These are phyloP conservation scores for Ceratosolen solmsi DNA, from an alignment of 1,140 invertebrate genomes.

Conservation along the genomic window DNA sequence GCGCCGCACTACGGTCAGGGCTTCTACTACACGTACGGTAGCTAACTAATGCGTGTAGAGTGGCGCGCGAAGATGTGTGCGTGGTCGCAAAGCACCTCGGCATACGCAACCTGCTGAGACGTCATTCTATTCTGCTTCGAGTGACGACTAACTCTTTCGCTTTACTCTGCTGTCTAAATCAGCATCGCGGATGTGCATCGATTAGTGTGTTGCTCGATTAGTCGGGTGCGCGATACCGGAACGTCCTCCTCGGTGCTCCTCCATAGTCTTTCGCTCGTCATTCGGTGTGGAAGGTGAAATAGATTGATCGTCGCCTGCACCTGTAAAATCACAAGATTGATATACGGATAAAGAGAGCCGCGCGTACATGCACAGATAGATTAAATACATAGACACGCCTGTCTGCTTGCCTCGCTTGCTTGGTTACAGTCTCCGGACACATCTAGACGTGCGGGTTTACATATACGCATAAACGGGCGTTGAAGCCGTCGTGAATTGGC, in stretches of 20 bases:
- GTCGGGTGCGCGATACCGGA: neutral
- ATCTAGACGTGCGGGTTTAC: too few species aligned
- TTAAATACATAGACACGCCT: too few species aligned
- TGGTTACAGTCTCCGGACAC: too few species aligned
- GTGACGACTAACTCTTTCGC: neutral
- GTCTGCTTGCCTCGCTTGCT: too few species aligned
- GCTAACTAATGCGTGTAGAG: neutral
- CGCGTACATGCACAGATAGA: too few species aligned
- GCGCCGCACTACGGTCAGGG: too few species aligned
- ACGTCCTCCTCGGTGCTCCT: neutral
- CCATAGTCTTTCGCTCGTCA: neutral
- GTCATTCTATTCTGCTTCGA: neutral
- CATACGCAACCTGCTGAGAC: neutral
- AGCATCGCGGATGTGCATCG: neutral
- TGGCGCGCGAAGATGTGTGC: neutral
- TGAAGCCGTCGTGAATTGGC: neutral
- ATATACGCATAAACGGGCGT: too few species aligned
- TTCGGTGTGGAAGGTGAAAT: neutral
- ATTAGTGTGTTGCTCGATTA: neutral
- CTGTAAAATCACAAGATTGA: neutral
- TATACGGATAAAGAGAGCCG: neutral
- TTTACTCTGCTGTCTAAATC: neutral
- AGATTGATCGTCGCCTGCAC: neutral
- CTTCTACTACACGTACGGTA: neutral
- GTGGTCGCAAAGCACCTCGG: neutral